Conservation (phyloP, 2,888 invertebrate genomes). For the Fragum sueziense region DNA sequence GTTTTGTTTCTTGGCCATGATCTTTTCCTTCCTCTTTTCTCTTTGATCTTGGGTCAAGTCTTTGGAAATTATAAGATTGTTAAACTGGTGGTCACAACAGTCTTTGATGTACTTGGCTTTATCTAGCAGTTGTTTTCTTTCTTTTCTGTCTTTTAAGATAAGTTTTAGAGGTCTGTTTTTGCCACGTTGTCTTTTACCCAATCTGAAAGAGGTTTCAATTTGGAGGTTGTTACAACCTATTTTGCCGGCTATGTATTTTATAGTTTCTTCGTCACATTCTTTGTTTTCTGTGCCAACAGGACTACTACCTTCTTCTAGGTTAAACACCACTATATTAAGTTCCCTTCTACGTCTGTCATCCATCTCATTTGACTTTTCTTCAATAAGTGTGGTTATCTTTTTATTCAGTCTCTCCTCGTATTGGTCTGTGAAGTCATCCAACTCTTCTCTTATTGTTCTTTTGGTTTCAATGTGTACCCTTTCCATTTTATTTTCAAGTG, state of each 20-base stretch:
- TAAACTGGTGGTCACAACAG: neutral
- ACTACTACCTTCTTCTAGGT: neutral
- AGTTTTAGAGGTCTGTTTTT: neutral
- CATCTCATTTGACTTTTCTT: neutral
- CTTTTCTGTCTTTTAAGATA: neutral
- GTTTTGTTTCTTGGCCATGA: too few species aligned
- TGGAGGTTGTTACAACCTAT: neutral
- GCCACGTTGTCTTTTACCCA: neutral
- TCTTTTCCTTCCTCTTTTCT: neutral
- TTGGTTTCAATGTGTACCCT: neutral
- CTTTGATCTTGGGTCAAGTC: conserved; percentile 6
- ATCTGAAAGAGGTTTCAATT: conserved; percentile 15
- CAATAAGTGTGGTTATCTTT: neutral
- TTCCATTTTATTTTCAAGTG: neutral
- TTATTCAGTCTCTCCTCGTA: neutral
- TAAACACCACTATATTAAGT: conserved; percentile 8
- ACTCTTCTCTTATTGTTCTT: neutral
- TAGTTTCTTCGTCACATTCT: neutral
- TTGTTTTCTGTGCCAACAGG: neutral
- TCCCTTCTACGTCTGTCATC: neutral
- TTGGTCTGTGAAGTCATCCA: neutral
- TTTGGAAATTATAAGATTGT: neutral
- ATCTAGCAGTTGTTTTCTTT: conserved; percentile 5
- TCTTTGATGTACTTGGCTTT: neutral
- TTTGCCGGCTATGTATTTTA: neutral